A percentile compares a stretch with the other conserved stretches of the same genome.
These are phyloP conservation scores for Macquaria australasica DNA, from an alignment of 2,113 vertebrate genomes.

Conservation along the genomic window DNA sequence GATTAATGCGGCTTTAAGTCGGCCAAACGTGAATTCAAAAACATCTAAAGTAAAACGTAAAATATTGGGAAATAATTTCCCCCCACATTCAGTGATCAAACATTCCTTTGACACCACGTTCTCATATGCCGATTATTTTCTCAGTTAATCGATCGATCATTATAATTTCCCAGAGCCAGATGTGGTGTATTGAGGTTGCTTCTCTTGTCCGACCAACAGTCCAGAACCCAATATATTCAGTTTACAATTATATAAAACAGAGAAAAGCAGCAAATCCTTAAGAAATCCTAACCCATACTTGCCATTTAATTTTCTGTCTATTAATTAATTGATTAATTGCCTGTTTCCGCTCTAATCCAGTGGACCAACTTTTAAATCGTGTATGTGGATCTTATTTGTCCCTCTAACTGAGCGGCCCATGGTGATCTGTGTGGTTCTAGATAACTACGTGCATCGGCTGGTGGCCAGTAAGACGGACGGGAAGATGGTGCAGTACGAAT, in stretches of 20 bases:
- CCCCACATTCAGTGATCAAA: too few species aligned
- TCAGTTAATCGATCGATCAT: too few species aligned
- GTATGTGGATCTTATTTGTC: neutral
- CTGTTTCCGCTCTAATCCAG: neutral
- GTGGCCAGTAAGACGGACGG: constrained; percentile 98
- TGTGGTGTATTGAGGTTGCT: neutral
- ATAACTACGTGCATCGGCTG: constrained; percentile 98
- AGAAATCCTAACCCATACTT: too few species aligned
- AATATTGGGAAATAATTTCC: too few species aligned
- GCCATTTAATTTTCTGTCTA: too few species aligned
- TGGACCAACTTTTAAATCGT: neutral
- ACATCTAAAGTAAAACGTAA: too few species aligned
- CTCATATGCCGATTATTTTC: too few species aligned
- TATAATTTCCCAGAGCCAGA: neutral
- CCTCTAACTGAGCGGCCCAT: neutral
- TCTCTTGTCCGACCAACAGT: too few species aligned
- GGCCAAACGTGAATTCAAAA: too few species aligned
- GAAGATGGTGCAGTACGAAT: constrained; percentile 98
- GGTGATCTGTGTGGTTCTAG: constrained; percentile 76
- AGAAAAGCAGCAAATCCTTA: neutral
- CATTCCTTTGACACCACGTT: too few species aligned
- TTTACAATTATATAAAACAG: neutral
- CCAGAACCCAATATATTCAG: too few species aligned
- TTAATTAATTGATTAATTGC: neutral
- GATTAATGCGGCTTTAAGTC: too few species aligned